These are phyloP conservation scores for Clupea harengus DNA, from an alignment of 2,113 vertebrate species.

Conservation along the genomic window DNA sequence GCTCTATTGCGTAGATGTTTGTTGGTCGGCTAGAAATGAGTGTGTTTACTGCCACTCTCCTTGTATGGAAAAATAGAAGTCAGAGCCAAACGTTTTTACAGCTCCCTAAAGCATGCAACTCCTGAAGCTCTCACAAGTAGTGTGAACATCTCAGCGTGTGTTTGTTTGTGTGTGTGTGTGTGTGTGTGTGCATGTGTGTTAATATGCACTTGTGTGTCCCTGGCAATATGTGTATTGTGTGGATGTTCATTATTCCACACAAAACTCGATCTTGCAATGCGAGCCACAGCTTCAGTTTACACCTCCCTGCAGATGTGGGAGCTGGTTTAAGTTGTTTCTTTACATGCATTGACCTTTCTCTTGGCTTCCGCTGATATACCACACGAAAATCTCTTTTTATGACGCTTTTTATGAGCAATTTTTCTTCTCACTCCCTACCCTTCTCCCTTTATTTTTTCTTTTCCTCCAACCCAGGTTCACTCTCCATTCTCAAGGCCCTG, in stretches of 20 bases:
- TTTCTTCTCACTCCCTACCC: not conserved
- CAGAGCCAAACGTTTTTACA: not conserved
- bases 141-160: not conserved
- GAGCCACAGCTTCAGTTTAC: not conserved
- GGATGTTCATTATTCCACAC: not conserved
- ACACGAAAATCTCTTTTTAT: not conserved
- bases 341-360: not conserved
- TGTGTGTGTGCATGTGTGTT: conserved; percentile 23
- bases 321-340: not conserved
- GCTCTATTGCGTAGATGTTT: not conserved
- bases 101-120: not conserved
- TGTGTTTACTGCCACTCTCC: conserved; percentile 11
- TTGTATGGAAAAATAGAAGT: not conserved
- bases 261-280: not conserved
- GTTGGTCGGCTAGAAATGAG: not conserved
- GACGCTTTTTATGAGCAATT: not conserved
- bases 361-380: not conserved
- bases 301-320: not conserved
- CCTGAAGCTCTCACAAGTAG: not conserved
- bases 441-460: not conserved
- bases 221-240: not conserved
- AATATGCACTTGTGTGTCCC: not conserved
- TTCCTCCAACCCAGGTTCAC: conserved; percentile 70
- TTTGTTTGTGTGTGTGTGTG: conserved; percentile 20
- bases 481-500: conserved; percentile 83